Conservation (phyloP, 1,140 invertebrate species). For the Caenorhabditis briggsae region DNA sequence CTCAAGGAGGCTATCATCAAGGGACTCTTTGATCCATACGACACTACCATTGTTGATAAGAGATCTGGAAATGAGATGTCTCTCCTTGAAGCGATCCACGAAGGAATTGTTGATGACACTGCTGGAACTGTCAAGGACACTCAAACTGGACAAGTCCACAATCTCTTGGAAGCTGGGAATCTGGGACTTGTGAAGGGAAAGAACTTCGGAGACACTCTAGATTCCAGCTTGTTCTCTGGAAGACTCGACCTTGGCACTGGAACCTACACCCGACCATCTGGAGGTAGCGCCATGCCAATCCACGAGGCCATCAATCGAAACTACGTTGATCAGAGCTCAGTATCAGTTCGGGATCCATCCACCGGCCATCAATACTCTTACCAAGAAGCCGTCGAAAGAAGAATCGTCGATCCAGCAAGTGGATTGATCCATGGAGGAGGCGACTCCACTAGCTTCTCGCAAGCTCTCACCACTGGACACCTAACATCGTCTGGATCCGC, state of each 20-base stretch:
- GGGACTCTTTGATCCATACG: slow-evolving; percentile 86
- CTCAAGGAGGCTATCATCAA: slow-evolving; percentile 86
- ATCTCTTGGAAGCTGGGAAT: slow-evolving; percentile 86
- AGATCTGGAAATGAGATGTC: slow-evolving; percentile 85
- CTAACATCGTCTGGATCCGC: slow-evolving; percentile 83
- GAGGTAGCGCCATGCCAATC: slow-evolving; percentile 83
- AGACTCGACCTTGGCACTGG: slow-evolving; percentile 86
- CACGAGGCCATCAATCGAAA: slow-evolving; percentile 84
- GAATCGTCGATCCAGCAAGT: slow-evolving; percentile 84
- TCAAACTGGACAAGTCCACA: slow-evolving; percentile 83
- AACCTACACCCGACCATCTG: slow-evolving; percentile 82
- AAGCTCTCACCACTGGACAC: slow-evolving; percentile 84
- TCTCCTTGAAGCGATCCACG: slow-evolving; percentile 86
- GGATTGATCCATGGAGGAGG: slow-evolving; percentile 83
- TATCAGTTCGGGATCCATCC: slow-evolving; percentile 85
- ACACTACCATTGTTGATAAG: slow-evolving; percentile 87
- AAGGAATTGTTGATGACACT: slow-evolving; percentile 86
- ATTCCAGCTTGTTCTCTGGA: slow-evolving; percentile 89
- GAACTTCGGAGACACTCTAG: slow-evolving; percentile 84
- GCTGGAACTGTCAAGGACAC: slow-evolving; percentile 86
- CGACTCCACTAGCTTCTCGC: slow-evolving; percentile 82
- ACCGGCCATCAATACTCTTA: slow-evolving; percentile 85
- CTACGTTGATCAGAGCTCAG: slow-evolving; percentile 85
- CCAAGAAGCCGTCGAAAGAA: slow-evolving; percentile 83
- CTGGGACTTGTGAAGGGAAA: slow-evolving; percentile 86